Evolutionary conservation across 2,797 vertebrate genomes (phyloP), one percentile per base, ranked within the genome.

Genomic region (Antennarius maculatus): DNA sequence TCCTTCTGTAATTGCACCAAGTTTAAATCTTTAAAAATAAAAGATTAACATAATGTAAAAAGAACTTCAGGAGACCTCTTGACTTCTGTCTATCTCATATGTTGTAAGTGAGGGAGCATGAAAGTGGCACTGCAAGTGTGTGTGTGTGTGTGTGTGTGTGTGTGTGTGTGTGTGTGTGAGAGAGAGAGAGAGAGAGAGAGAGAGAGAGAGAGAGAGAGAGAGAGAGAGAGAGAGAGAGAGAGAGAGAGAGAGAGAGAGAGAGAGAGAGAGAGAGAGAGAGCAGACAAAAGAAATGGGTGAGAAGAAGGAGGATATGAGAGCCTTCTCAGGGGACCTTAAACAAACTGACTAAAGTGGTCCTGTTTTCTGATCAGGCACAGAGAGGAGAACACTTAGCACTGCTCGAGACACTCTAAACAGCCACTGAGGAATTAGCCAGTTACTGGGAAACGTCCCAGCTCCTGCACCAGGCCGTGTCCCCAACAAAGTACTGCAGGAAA

Each of bases 361-460:
- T 92, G 88, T 91, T 91, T 92, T 92, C 85, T 89, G 91, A 93
- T 92, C 86, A 86, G 88, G 84, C 89, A 85, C 83, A 83, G 81
- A 84, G 82, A 89, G 87, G 81, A 85, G 86, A 89, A 91, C 89
- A 91, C 85, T 91, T 88, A 91, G 86, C 83, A 84, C 85, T 90
- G 86, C 87, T 87, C 82, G 86, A 90, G 88, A 91, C 85, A 85
- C 86, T 86, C 86, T 92, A 92, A 92, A 91, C 87, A 91, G 88
- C 81, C 91, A 90, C 88, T 68, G 79, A 92, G 91, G 91, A 92
- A 92, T 92, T 89, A 81, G 76, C 73, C 86, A 77, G 83, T 84
- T 88, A 88, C 85, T 86, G 84, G 79, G 80, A 88, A 91, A 90
- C 83, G 89, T 84, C 88, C 86, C 80, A 69, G 84, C 84, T 79